These are phyloP conservation scores for Ursus arctos DNA, from an alignment of 2,113 vertebrate genomes.

Conservation along the genomic window DNA sequence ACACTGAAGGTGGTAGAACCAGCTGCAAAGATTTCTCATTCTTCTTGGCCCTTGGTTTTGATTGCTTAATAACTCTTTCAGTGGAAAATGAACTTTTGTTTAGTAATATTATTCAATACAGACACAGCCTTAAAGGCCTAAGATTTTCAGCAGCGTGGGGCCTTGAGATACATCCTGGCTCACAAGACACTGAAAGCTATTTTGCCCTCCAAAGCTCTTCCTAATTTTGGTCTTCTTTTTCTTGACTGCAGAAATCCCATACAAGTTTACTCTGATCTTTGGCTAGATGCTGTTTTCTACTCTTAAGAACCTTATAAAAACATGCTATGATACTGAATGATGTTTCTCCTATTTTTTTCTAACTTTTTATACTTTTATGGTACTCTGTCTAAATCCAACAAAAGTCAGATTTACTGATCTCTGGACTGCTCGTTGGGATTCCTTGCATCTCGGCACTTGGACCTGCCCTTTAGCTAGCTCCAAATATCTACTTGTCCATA, in stretches of 20 bases:
- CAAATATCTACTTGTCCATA: neutral
- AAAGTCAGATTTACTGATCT: constrained; percentile 17
- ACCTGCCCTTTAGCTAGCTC: neutral
- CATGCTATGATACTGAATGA: neutral
- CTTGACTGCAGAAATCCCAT: neutral
- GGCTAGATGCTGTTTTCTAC: neutral
- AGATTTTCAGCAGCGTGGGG: neutral
- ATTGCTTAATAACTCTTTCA: neutral
- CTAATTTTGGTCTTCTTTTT: neutral
- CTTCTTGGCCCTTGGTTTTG: neutral
- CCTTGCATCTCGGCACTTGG: neutral
- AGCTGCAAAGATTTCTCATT: constrained; percentile 10
- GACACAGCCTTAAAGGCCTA: neutral
- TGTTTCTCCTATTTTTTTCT: neutral
- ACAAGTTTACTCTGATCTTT: neutral
- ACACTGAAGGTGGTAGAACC: neutral
- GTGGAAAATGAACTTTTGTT: neutral
- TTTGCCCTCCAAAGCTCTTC: neutral
- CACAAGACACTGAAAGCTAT: neutral
- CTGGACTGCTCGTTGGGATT: neutral
- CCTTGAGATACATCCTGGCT: neutral
- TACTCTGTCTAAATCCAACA: neutral
- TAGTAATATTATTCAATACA: neutral
- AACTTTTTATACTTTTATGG: neutral
- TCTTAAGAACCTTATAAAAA: neutral